phyloP scores from a whole-genome alignment of 2,113 vertebrate genomes.

The Benitochromis conjunctus region DNA sequence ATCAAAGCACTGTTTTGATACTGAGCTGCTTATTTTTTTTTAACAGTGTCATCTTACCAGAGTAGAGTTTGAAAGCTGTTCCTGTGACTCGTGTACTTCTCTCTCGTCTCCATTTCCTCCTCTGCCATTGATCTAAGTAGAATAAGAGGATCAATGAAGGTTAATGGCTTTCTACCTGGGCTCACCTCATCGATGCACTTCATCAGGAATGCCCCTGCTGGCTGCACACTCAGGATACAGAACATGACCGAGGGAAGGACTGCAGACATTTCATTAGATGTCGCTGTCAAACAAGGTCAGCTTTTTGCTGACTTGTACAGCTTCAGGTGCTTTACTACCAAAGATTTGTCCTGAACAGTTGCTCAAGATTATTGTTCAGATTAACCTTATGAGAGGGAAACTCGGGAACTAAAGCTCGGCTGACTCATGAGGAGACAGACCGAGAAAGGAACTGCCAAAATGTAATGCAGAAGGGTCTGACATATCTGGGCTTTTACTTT shows the following conservation, averaged over 20 bases:
- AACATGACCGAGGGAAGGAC: neutral
- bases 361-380: neutral
- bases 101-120: neutral
- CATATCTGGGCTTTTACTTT: neutral
- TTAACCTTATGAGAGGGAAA: neutral
- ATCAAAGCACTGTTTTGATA: neutral
- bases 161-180: conserved; percentile 13
- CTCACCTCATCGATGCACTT: neutral
- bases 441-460: neutral
- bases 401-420: neutral
- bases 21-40: neutral
- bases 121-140: neutral
- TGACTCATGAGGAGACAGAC: neutral
- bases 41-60: neutral
- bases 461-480: neutral
- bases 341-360: neutral
- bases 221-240: neutral
- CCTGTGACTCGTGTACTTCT: neutral
- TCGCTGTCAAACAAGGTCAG: neutral
- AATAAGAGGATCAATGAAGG: neutral
- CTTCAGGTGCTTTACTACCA: neutral
- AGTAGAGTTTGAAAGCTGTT: neutral
- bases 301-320: neutral
- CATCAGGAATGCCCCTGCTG: neutral
- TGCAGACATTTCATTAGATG: neutral